Evolutionary conservation across 2,113 vertebrate species (phyloP), one percentile per base, ranked within the genome.

Genomic region (Strix uralensis): DNA sequence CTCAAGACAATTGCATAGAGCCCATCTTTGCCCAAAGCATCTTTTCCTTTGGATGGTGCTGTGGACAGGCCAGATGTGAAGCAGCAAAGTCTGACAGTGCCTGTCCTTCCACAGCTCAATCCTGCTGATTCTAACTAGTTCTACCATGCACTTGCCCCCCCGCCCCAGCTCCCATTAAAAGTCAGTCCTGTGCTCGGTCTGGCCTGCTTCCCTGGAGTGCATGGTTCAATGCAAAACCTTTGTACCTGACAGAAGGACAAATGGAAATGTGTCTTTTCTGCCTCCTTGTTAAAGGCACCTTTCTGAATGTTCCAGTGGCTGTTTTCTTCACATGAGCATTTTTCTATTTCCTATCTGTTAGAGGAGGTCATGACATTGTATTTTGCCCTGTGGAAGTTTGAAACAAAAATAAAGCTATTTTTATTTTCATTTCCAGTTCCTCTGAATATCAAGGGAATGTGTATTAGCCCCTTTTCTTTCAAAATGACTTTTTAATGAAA

Each of bases 361-460:
- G 36, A 58, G 61, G 40, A 94, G 73, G 73, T 92, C 70, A 47
- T 29, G 83, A 82, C 83, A 57, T 23, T 67, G 13, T 57, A 49
- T 94, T 96, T 94, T 85, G 46, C 57, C 77, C 70, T 34, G 46
- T 91, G 73, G 83, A 95, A 85, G 84, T 72, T 62, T 55, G 54
- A 72, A 90, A 88, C 62, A 91, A 85, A 93, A 93, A 90, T 73
- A 86, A 88, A 95, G 46, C 66, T 92, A 89, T 80, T 96, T 94
- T 82, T 86, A 34, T 95, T 89, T 94, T 82, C 46, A 85, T 62
- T 94, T 92, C 93, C 79, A 94, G 54, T 66, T 92, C 74, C 59
- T 54, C 55, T 55, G 82, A 61, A 90, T 91, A 73, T 72, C 74
- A 91, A 81, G 73, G 88, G 62, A 77, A 96, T 66, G 55, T 65